Evolutionary conservation across 2,888 invertebrate genomes (phyloP).

Genomic region (Ormyrus labotus): DNA sequence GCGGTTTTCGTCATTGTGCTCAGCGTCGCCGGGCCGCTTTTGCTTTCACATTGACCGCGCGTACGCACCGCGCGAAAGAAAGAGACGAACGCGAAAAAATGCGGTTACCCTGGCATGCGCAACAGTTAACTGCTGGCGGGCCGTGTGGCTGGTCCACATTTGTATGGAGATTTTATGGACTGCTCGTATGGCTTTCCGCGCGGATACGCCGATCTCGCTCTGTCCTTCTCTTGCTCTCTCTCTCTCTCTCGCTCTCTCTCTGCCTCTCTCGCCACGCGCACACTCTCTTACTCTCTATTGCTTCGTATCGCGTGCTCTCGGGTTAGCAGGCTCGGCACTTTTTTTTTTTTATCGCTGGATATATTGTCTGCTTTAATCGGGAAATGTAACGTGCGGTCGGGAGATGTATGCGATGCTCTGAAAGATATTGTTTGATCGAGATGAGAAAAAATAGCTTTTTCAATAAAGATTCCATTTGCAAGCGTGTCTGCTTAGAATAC

Average conservation of each 20-base stretch:
- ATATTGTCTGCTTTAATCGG: constrained; percentile 25
- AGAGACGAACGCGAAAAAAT: neutral
- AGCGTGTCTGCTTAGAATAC: neutral
- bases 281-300: neutral
- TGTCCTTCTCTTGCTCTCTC: neutral
- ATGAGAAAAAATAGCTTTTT: too few species aligned
- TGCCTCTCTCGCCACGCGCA: neutral
- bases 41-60: too few species aligned
- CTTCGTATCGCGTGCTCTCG: neutral
- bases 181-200: constrained; percentile 29
- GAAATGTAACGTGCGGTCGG: neutral
- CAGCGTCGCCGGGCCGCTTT: neutral
- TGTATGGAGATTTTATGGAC: constrained; percentile 53
- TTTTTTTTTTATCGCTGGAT: neutral
- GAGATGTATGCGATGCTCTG: neutral
- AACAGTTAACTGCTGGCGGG: neutral
- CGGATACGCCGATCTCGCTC: neutral
- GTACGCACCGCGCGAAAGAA: neutral
- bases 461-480: too few species aligned
- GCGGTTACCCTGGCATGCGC: neutral
- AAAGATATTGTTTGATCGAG: too few species aligned
- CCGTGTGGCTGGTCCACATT: constrained; percentile 33
- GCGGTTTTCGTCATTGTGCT: neutral
- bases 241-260: neutral
- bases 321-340: too few species aligned